Evolutionary conservation across 2,113 vertebrate species (phyloP), one percentile per base, ranked within the genome.

Genomic region (Pyxicephalus adspersus): DNA sequence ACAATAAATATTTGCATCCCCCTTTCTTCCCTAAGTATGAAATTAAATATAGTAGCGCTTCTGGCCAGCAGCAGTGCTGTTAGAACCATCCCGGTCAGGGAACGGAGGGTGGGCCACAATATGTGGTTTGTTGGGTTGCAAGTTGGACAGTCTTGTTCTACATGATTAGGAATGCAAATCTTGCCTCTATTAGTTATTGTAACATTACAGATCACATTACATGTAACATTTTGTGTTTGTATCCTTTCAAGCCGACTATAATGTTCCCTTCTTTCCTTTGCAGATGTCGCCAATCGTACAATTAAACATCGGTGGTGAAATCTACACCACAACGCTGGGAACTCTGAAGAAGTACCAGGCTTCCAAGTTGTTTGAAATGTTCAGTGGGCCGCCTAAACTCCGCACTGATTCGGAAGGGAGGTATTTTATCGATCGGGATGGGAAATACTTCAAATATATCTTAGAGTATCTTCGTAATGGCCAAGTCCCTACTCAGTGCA

Each of bases 351-450:
- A 92, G 80, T 87, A 93, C 76, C 95, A 96, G 0, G 89, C 89
- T 23, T 97, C 96, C 65, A 94, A 87, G 81, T 87, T 98, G 87
- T 92, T 93, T 0, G 94, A 94, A 67, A 89, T 98, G 92, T 93
- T 97, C 83, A 87, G 83, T 0, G 87, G 88, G 1, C 86, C 86
- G 1, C 63, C 87, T 60, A 92, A 90, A 60, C 86, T 87, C 0
- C 84, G 58, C 64, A 85, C 60, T 0, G 96, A 99, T 51, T 68
- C 87, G 0, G 88, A 93, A 68, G 96, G 96, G 0, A 90, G 94
- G 9, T 89, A 88, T 91, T 98, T 98, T 91, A 93, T 98, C 0
- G 96, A 99, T 88, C 92, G 95, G 0, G 89, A 96, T 0, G 95
- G 96, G 1, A 91, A 90, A 0, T 86, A 95, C 79, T 99, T 99